These are phyloP conservation scores for Platycercus adscitus DNA, from an alignment of 2,113 vertebrate species.

Conservation along the genomic window DNA sequence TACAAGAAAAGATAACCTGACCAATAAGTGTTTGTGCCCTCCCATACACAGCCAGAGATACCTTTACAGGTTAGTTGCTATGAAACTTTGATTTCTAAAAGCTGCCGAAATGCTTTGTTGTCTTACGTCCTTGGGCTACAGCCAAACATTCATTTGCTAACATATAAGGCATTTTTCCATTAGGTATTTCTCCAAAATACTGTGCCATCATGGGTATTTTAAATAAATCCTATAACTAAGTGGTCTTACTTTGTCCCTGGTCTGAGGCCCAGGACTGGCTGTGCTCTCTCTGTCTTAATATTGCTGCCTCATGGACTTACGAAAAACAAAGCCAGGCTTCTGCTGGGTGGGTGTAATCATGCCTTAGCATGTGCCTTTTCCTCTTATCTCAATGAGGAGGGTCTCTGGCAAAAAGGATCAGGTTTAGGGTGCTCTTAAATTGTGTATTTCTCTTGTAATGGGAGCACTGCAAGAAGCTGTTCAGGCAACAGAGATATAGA, in stretches of 20 bases:
- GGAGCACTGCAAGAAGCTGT: background rate
- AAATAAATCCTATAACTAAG: background rate
- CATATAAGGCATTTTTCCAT: fast-evolving
- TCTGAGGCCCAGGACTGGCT: background rate
- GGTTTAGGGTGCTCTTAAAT: background rate
- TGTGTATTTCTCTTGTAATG: fast-evolving
- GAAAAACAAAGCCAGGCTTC: background rate
- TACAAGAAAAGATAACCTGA: background rate
- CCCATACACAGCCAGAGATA: background rate
- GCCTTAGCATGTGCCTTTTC: background rate
- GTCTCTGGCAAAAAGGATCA: background rate
- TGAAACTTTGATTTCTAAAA: background rate
- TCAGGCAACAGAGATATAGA: fast-evolving
- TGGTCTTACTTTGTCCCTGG: background rate
- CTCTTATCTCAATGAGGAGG: background rate
- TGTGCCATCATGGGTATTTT: background rate
- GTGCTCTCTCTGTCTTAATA: background rate
- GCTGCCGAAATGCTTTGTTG: background rate
- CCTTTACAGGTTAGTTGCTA: background rate
- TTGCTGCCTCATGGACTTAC: background rate
- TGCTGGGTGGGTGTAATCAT: background rate
- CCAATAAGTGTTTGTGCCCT: background rate
- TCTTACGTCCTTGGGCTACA: fast-evolving
- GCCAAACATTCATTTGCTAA: background rate
- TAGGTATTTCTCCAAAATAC: background rate